Evolutionary conservation across 2,888 invertebrate species (phyloP).

Genomic region (Acleris laterana): DNA sequence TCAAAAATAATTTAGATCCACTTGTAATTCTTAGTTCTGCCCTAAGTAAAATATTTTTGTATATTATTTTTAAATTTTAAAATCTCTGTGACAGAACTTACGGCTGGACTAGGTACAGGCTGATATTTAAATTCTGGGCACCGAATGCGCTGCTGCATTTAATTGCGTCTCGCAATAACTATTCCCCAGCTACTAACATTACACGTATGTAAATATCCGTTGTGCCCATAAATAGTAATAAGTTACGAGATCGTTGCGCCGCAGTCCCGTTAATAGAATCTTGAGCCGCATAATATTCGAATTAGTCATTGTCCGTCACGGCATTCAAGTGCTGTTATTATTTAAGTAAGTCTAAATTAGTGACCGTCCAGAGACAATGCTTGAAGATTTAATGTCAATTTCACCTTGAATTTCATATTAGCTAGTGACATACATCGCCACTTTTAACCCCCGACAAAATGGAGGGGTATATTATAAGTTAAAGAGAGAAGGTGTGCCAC

Average conservation of each 20-base stretch:
- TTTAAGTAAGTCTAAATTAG: constrained; percentile 33
- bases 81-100: too few species aligned
- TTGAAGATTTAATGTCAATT: background rate
- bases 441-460: too few species aligned
- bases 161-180: constrained; percentile 7
- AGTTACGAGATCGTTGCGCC: constrained; percentile 55
- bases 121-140: too few species aligned
- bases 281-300: constrained; percentile 61
- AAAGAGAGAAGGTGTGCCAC: too few species aligned
- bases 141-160: too few species aligned
- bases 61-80: too few species aligned
- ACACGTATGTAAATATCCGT: constrained; percentile 31
- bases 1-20: too few species aligned
- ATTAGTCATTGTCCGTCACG: constrained; percentile 73
- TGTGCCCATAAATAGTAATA: constrained; percentile 58
- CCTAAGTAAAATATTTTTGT: too few species aligned
- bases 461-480: too few species aligned
- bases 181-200: constrained; percentile 11
- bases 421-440: too few species aligned
- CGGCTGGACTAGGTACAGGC: too few species aligned
- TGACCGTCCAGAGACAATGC: constrained; percentile 26
- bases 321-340: constrained; percentile 49
- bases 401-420: background rate
- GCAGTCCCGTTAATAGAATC: constrained; percentile 70
- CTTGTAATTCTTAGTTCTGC: too few species aligned